Percentiles rank a stretch among this genome's conserved stretches.
Conservation (phyloP, 1,140 invertebrate genomes). For the Spodoptera litura region DNA sequence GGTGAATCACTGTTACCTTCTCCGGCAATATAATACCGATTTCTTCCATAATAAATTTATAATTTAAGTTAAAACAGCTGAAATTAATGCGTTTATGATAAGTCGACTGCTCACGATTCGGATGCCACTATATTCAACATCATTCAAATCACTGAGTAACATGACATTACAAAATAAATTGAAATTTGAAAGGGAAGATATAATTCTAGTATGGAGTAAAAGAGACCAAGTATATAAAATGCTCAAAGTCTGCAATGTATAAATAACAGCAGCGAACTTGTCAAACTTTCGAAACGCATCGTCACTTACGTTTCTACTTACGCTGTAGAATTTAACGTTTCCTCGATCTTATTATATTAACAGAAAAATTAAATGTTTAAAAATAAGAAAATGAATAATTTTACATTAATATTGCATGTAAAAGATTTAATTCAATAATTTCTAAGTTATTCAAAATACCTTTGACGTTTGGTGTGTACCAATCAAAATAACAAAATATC, state of each 20-base stretch:
- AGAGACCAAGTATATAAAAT: background rate
- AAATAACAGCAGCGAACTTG: background rate
- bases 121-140: background rate
- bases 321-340: background rate
- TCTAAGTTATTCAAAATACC: too few species aligned
- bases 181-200: background rate
- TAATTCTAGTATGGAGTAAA: background rate
- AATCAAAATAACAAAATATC: background rate
- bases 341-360: background rate
- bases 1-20: slow-evolving; percentile 65
- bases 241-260: background rate
- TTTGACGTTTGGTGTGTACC: too few species aligned
- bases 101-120: background rate
- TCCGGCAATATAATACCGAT: slow-evolving; percentile 82
- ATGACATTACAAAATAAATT: slow-evolving; percentile 25
- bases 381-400: too few species aligned
- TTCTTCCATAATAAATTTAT: slow-evolving; percentile 78
- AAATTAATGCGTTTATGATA: slow-evolving; percentile 21
- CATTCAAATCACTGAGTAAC: background rate
- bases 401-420: background rate
- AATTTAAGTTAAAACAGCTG: slow-evolving; percentile 2
- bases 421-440: too few species aligned
- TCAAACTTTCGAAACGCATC: slow-evolving; percentile 51
- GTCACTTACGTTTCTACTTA: slow-evolving; percentile 52
- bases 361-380: background rate